Conservation (phyloP, 2,797 vertebrate species). For the Discoglossus pictus region DNA sequence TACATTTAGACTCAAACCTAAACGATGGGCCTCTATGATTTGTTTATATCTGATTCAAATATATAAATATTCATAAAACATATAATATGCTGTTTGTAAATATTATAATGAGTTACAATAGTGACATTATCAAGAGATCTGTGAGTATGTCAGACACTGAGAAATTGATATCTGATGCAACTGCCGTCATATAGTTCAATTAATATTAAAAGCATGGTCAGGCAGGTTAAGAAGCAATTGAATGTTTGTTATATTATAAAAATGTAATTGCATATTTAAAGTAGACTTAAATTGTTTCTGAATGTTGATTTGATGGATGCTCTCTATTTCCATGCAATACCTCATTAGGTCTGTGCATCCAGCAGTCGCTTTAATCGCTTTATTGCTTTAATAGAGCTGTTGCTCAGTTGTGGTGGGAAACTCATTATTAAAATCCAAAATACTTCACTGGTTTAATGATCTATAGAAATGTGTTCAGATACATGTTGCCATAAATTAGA, state of each 20-base stretch:
- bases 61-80: no score
- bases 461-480: background rate
- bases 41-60: no score
- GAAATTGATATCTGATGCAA: no score
- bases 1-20: no score
- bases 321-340: slow-evolving; percentile 6
- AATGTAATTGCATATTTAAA: slow-evolving; percentile 15
- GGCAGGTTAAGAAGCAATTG: slow-evolving; percentile 1
- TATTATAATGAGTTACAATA: no score
- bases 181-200: slow-evolving; percentile 3
- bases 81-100: no score
- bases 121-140: no score
- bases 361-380: no score
- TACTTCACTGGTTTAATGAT: background rate
- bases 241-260: slow-evolving; percentile 7
- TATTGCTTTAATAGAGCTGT: slow-evolving; percentile 6
- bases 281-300: background rate
- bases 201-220: background rate
- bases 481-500: no score
- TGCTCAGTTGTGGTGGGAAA: background rate
- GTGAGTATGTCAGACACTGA: no score
- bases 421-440: slow-evolving; percentile 4
- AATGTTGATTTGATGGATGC: background rate
- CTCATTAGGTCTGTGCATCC: slow-evolving; percentile 14
- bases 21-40: no score